Percentiles rank a stretch among this genome's conserved stretches.
phyloP scores from a whole-genome alignment of 2,113 vertebrate species.

The Podarcis muralis region DNA sequence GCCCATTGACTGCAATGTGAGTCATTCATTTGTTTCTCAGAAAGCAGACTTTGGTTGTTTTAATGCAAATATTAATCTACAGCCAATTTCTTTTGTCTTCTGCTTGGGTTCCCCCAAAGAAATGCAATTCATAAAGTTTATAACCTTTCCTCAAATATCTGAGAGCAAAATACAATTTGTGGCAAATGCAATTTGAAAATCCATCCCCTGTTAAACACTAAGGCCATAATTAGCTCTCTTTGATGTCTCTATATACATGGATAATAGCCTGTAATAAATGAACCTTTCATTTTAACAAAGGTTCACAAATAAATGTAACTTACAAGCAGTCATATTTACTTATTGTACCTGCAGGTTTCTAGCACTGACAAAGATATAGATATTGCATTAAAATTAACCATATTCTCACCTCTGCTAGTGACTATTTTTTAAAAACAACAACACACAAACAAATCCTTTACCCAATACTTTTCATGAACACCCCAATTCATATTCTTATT shows the following conservation, averaged over 20 bases:
- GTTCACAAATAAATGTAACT: background rate
- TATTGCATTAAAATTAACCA: background rate
- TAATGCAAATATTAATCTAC: slow-evolving; percentile 33
- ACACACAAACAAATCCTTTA: background rate
- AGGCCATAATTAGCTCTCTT: slow-evolving; percentile 1
- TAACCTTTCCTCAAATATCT: slow-evolving; percentile 34
- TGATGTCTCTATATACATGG: background rate
- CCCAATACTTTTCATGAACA: background rate
- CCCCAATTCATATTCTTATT: background rate
- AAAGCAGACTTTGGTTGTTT: background rate
- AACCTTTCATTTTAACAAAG: slow-evolving; percentile 17
- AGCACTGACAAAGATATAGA: background rate
- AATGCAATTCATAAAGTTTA: slow-evolving; percentile 28
- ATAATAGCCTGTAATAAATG: slow-evolving; percentile 7
- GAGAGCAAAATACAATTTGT: background rate
- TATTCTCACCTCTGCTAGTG: background rate
- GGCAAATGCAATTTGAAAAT: slow-evolving; percentile 14
- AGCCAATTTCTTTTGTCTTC: slow-evolving; percentile 32
- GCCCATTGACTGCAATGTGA: background rate
- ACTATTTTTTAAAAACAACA: background rate
- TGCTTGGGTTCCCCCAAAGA: slow-evolving; percentile 23
- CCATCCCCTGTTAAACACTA: background rate
- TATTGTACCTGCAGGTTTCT: background rate
- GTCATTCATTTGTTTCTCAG: background rate
- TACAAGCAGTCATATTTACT: background rate